These are phyloP conservation scores for Zalophus californianus DNA, from an alignment of 2,797 vertebrate genomes.

Conservation along the genomic window DNA sequence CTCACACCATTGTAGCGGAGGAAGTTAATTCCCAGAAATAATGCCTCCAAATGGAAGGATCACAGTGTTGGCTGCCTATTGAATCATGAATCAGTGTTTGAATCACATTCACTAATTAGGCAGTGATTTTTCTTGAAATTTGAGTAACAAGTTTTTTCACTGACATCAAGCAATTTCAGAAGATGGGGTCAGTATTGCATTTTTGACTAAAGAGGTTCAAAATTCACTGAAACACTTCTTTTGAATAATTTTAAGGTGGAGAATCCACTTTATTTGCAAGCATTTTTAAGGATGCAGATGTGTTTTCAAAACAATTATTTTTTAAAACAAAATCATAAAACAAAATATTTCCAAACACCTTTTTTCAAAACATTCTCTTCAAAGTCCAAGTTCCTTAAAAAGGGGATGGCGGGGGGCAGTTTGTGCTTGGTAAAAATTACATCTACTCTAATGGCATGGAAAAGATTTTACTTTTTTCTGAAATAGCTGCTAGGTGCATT, in stretches of 20 bases:
- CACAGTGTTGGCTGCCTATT: neutral
- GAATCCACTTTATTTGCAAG: neutral
- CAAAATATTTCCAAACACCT: neutral
- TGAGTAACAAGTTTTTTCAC: neutral
- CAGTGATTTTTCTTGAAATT: neutral
- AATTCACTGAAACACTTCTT: neutral
- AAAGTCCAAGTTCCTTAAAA: neutral
- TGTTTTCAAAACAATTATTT: neutral
- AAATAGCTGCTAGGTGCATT: neutral
- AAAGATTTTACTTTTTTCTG: neutral
- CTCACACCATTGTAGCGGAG: fast-evolving
- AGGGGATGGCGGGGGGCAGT: fast-evolving
- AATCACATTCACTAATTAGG: neutral
- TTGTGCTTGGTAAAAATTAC: neutral
- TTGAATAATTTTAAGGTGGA: conserved; percentile 4
- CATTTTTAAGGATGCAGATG: neutral
- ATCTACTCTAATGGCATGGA: neutral
- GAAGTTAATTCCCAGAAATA: neutral
- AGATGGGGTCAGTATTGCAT: neutral
- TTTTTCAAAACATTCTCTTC: neutral
- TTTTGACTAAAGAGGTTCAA: neutral
- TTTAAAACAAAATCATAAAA: neutral
- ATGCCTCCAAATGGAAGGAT: neutral
- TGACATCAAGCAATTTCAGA: neutral
- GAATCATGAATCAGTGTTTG: neutral